Evolutionary conservation across 2,797 vertebrate genomes (phyloP).

Genomic region (Scarus forsteni): DNA sequence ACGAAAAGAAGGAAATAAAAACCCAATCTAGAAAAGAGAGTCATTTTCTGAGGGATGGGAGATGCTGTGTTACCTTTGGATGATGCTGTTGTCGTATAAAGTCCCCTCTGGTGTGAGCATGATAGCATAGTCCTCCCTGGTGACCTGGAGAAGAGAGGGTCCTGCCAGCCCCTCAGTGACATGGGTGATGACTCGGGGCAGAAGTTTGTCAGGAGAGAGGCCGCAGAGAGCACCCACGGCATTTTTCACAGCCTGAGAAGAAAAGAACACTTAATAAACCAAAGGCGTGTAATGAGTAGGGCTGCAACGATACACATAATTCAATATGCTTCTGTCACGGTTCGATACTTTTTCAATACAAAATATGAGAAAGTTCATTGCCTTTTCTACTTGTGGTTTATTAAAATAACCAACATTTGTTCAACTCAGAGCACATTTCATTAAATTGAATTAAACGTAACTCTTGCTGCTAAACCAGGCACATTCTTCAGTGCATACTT

Average conservation of each 20-base stretch:
- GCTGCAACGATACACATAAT: no score
- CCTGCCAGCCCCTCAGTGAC: conserved; percentile 86
- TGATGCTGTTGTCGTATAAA: conserved; percentile 94
- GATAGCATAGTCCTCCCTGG: conserved; percentile 93
- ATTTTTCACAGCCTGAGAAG: conserved; percentile 89
- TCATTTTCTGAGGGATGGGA: background rate
- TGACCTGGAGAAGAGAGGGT: conserved; percentile 89
- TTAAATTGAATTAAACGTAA: no score
- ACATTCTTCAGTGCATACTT: no score
- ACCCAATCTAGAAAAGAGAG: background rate
- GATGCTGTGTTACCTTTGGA: conserved; percentile 87
- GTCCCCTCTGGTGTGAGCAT: conserved; percentile 93
- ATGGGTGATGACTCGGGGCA: conserved; percentile 89
- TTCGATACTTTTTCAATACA: no score
- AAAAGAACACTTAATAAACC: conserved; percentile 4
- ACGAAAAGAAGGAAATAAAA: background rate
- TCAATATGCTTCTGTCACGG: no score
- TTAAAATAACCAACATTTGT: no score
- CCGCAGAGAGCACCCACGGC: conserved; percentile 89
- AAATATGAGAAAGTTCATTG: no score
- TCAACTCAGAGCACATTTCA: no score
- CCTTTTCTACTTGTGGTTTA: no score
- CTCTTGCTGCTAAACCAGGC: no score
- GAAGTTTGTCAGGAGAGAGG: conserved; percentile 89
- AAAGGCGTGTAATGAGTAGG: no score